These are phyloP conservation scores for Arrhamphus sclerolepis DNA, from an alignment of 2,797 vertebrate genomes.

Conservation along the genomic window DNA sequence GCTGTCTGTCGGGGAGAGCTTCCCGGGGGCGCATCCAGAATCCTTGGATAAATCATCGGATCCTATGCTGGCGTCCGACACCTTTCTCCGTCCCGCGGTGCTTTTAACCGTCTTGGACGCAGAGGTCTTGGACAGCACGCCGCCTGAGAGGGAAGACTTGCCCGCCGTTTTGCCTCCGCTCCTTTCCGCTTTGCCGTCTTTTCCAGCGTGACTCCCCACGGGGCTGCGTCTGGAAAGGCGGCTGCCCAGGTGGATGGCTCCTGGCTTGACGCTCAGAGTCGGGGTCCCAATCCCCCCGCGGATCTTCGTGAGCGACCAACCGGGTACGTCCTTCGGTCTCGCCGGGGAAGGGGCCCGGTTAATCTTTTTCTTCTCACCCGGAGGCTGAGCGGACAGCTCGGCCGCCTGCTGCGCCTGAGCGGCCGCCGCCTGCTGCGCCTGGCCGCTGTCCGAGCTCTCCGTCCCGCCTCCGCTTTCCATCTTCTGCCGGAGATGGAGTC, in stretches of 20 bases:
- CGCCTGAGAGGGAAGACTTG: constrained; percentile 66
- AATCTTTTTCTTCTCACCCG: constrained; percentile 85
- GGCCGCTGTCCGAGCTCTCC: constrained; percentile 71
- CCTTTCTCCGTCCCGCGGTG: constrained; percentile 73
- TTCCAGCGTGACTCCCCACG: constrained; percentile 53
- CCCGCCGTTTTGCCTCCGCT: constrained; percentile 60
- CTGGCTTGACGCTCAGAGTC: constrained; percentile 78
- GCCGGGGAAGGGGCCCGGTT: constrained; percentile 93
- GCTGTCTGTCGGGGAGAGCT: constrained; percentile 86
- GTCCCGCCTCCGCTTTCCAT: constrained; percentile 83
- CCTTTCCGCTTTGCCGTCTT: constrained; percentile 79
- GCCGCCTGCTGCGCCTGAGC: constrained; percentile 43
- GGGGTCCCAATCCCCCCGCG: constrained; percentile 82
- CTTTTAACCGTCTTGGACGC: constrained; percentile 70
- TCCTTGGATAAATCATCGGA: constrained; percentile 81
- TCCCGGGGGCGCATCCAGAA: constrained; percentile 77
- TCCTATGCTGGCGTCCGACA: constrained; percentile 76
- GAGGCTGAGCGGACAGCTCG: constrained; percentile 47
- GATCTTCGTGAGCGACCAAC: constrained; percentile 91
- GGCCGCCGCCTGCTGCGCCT: constrained; percentile 57
- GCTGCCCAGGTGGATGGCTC: constrained; percentile 79
- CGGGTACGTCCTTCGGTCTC: constrained; percentile 90
- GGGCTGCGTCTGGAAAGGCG: constrained; percentile 81
- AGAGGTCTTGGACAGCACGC: constrained; percentile 54
- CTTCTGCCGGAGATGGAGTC: constrained; percentile 80